phyloP scores from a whole-genome alignment of 2,888 invertebrate genomes.

The Chloromyia formosa region DNA sequence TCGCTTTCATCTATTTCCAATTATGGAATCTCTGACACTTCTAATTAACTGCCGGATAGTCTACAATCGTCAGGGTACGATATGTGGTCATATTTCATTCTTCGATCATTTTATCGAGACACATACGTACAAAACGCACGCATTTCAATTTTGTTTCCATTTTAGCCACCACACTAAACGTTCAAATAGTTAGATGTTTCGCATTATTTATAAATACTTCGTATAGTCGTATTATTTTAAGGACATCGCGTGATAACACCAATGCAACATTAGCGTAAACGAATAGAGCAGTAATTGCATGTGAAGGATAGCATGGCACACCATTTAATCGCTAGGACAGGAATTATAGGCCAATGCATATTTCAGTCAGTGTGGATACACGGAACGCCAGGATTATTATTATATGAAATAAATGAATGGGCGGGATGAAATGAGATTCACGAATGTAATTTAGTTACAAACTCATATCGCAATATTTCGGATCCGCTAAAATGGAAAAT shows the following conservation, averaged over 20 bases:
- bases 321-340: not conserved
- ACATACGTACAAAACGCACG: constrained; percentile 12
- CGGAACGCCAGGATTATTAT: not conserved
- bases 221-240: not conserved
- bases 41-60: constrained; percentile 34
- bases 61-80: not conserved
- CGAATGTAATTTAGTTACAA: constrained; percentile 5
- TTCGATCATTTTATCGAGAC: constrained; percentile 36
- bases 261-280: constrained; percentile 2
- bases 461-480: constrained; percentile 21
- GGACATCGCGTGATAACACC: constrained; percentile 6
- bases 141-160: constrained; percentile 27
- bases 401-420: not conserved
- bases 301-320: not conserved
- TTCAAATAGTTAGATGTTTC: not conserved
- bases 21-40: constrained; percentile 27
- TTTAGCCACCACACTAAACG: not conserved
- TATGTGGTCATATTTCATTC: constrained; percentile 31
- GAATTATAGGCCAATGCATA: not conserved
- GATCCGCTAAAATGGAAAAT: constrained; percentile 21
- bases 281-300: constrained; percentile 23
- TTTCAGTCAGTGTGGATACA: not conserved
- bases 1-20: not conserved
- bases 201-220: constrained; percentile 13
- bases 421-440: constrained; percentile 4